Base-by-base conservation (phyloP, 2,797 vertebrate genomes). In the Thaleichthys pacificus region DNA sequence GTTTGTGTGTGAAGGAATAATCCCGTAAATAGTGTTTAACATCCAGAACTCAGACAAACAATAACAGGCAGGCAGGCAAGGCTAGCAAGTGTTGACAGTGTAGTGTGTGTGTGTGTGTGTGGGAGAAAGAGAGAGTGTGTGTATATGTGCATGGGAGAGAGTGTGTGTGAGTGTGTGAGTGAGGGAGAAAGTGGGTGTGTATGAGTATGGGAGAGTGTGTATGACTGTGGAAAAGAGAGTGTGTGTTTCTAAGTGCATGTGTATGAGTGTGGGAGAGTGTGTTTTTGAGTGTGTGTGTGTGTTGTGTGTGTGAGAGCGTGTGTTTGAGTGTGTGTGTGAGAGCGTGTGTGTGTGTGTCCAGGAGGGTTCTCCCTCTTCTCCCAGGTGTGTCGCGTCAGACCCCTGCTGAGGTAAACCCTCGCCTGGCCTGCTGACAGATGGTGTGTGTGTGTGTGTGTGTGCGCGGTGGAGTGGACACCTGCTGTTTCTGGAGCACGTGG, bases 391-490 rank as follows among this genome's bases (percentile, higher is more conserved):
- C 7, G 49, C 49, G 17, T 15, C 49, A 54, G 49, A 15, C 49
- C 14, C 49, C 49, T 54, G 49, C 49, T 54, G 49, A 54, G 49
- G 49, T 54, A 54, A 54, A 54, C 49, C 49, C 2, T 54, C 56
- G 32, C 60, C 66, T 71, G 68, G 61, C 71, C 61, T 70, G 73
- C 56, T 47, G 63, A 70, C 83, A 87, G 85, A 87, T 78, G 90
- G 88, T 90, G 77, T 81, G 77, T 69, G 87, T 86, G 81, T 90
- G 91, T 85, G 87, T 93, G 92, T 86, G 91, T 49, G 47, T 49
- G 47, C 12, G 87, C 86, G 80, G 90, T 91, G 85, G 86, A 92
- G 92, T 86, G 91, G 93, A 93, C 94, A 94, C 93, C 94, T 94
- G 93, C 93, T 95, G 93, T 94, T 93, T 54, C 49, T 54, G 49